Conservation (phyloP, 1,140 invertebrate genomes). For the Gryllus bimaculatus region DNA sequence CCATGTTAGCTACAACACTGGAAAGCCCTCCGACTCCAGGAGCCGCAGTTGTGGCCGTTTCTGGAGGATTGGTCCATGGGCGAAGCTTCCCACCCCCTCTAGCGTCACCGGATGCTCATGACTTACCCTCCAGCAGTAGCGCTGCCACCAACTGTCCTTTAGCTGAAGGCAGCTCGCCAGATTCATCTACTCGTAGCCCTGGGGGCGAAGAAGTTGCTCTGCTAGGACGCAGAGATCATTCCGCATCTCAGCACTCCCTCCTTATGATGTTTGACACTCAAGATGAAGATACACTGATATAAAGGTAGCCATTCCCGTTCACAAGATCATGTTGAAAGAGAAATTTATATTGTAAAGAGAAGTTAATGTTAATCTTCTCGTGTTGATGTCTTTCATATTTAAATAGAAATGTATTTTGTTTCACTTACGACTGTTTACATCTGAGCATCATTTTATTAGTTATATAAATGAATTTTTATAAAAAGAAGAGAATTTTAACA, state of each 20-base stretch:
- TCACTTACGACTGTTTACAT: no score
- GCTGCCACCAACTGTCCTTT: constrained; percentile 48
- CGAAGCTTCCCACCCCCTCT: constrained; percentile 40
- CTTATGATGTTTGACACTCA: constrained; percentile 58
- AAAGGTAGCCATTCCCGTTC: constrained; percentile 23
- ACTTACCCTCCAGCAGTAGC: constrained; percentile 46
- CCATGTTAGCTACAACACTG: constrained; percentile 30
- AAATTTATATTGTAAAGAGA: no score
- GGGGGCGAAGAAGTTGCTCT: constrained; percentile 17
- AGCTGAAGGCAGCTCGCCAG: constrained; percentile 50
- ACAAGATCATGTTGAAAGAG: no score
- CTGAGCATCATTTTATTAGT: no score
- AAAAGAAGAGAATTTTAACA: no score
- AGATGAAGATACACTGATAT: constrained; percentile 66
- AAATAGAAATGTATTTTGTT: no score
- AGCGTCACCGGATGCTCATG: constrained; percentile 48
- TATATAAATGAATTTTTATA: no score
- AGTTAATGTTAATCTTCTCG: no score
- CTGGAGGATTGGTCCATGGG: constrained; percentile 8
- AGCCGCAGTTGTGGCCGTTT: constrained; percentile 21
- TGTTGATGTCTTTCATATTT: no score
- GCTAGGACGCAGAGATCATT: constrained; percentile 28
- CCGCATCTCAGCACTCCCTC: constrained; percentile 53
- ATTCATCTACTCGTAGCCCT: constrained; percentile 27
- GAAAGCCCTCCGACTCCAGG: constrained; percentile 39